These are phyloP conservation scores for Sarcoramphus papa DNA, from an alignment of 2,797 vertebrate species.

Conservation along the genomic window DNA sequence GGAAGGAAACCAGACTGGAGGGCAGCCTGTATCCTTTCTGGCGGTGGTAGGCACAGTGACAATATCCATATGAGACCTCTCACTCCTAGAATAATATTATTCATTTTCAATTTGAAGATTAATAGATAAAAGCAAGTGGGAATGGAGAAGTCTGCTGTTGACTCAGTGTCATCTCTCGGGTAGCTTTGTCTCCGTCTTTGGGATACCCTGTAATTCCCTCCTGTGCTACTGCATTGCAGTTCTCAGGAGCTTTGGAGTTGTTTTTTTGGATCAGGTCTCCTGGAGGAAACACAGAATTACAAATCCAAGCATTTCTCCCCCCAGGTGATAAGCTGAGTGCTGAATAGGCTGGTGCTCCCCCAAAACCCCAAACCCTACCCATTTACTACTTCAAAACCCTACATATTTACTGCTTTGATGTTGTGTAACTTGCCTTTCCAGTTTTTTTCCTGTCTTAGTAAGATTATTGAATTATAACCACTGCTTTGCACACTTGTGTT, in stretches of 20 bases:
- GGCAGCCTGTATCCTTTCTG: background rate
- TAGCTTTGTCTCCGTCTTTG: background rate
- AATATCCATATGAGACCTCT: accelerated
- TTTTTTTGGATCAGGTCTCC: background rate
- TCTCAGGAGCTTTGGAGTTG: background rate
- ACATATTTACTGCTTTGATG: background rate
- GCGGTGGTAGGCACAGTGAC: background rate
- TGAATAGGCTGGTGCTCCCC: background rate
- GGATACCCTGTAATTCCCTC: background rate
- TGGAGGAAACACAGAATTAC: background rate
- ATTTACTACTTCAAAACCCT: background rate
- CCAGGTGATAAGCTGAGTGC: background rate
- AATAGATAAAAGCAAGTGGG: background rate
- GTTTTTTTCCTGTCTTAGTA: background rate
- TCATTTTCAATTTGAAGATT: too few species aligned
- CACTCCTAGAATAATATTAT: background rate
- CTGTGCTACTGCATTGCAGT: background rate
- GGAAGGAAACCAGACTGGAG: background rate
- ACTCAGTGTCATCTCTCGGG: background rate
- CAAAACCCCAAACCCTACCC: background rate
- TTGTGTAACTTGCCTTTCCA: background rate
- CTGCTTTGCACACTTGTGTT: background rate
- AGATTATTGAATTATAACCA: background rate
- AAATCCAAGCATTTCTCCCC: background rate
- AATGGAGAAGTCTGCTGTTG: background rate